Percentiles rank a stretch among this genome's conserved stretches.
Evolutionary conservation across 2,888 invertebrate species (phyloP).

Genomic region (Hypena proboscidalis): DNA sequence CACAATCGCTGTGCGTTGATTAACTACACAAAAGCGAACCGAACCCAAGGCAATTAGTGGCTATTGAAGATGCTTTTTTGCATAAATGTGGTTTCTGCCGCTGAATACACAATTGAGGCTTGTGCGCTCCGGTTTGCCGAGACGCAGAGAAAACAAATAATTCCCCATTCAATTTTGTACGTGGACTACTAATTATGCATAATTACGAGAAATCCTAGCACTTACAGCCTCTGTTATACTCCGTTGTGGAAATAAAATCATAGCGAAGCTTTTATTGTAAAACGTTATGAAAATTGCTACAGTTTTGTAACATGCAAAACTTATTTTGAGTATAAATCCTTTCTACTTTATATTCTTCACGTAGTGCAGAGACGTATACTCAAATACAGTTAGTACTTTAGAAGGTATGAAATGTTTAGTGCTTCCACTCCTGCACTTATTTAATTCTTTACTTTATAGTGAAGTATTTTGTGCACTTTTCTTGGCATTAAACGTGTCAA

Average conservation of each 20-base stretch:
- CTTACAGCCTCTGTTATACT: background rate
- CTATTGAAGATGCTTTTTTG: constrained; percentile 41
- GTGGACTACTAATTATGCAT: constrained; percentile 1
- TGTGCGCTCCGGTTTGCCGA: constrained; percentile 14
- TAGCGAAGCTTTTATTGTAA: too few relatives aligned
- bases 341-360: too few relatives aligned
- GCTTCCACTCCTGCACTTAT: too few relatives aligned
- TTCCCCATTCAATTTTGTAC: constrained; percentile 8
- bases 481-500: too few relatives aligned
- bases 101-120: constrained; percentile 33
- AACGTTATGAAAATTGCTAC: too few relatives aligned
- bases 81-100: constrained; percentile 31
- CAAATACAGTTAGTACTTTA: too few relatives aligned
- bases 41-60: constrained; percentile 57
- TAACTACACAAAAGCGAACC: constrained; percentile 59
- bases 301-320: too few relatives aligned
- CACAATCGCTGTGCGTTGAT: constrained; percentile 54
- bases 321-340: too few relatives aligned
- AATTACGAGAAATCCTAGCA: background rate
- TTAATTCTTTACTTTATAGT: too few relatives aligned
- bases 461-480: too few relatives aligned
- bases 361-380: too few relatives aligned
- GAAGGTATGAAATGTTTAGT: too few relatives aligned
- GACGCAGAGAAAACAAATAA: constrained; percentile 13
- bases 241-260: constrained; percentile 1